Percentiles rank a stretch among this genome's conserved stretches.
Conservation (phyloP, 2,888 invertebrate species). For the Mallateleia sp. region DNA sequence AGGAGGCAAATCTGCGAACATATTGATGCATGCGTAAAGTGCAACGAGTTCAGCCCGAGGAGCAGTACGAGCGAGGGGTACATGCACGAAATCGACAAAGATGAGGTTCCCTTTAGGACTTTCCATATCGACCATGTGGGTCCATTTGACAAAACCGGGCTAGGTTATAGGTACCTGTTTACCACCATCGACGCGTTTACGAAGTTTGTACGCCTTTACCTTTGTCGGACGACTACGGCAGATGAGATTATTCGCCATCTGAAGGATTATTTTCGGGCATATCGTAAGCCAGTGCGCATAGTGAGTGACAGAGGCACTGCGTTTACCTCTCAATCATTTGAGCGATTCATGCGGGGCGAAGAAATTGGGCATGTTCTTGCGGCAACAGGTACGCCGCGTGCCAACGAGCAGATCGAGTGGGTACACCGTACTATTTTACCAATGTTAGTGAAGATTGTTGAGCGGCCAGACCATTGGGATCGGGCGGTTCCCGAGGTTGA, state of each 20-base stretch:
- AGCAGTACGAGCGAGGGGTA: conserved; percentile 79
- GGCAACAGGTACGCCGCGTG: not conserved
- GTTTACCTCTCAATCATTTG: no score
- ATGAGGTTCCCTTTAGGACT: conserved; percentile 79
- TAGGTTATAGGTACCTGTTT: not conserved
- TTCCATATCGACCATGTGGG: not conserved
- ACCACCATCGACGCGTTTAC: not conserved
- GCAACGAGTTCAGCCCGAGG: conserved; percentile 74
- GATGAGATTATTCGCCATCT: not conserved
- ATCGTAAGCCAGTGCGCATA: not conserved
- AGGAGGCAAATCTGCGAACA: conserved; percentile 72
- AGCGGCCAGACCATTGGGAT: no score
- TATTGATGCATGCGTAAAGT: conserved; percentile 70
- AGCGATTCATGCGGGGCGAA: no score
- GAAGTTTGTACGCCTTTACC: not conserved
- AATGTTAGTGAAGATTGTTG: no score
- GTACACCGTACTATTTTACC: no score
- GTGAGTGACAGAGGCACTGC: not conserved
- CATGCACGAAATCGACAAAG: conserved; percentile 81
- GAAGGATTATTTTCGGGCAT: not conserved
- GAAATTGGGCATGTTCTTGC: not conserved
- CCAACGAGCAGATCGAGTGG: not conserved
- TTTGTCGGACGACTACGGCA: not conserved
- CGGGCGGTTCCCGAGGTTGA: no score
- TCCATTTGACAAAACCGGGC: not conserved